Conservation (phyloP, 2,113 vertebrate genomes). For the Brienomyrus longianalis region DNA sequence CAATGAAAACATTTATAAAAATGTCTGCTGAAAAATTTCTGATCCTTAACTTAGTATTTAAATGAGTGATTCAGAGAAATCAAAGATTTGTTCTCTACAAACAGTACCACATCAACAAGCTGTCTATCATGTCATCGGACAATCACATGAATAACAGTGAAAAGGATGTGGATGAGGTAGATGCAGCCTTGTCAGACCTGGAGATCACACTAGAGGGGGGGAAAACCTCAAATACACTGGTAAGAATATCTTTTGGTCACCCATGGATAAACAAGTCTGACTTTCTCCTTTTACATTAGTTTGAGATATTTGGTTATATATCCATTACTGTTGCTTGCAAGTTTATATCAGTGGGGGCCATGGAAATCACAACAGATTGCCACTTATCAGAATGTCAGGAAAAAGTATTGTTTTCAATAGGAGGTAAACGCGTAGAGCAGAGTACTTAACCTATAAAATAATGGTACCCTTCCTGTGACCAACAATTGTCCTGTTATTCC, state of each 20-base stretch:
- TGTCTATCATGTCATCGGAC: conserved; percentile 96
- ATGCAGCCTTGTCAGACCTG: conserved; percentile 90
- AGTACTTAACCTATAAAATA: neutral
- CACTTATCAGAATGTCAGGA: neutral
- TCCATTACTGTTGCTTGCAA: neutral
- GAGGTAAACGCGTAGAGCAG: neutral
- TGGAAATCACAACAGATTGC: neutral
- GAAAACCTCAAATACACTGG: conserved; percentile 90
- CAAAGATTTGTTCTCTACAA: conserved; percentile 26
- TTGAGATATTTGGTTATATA: neutral
- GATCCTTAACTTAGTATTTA: neutral
- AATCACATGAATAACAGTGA: conserved; percentile 98
- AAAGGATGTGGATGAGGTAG: conserved; percentile 97
- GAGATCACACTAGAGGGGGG: conserved; percentile 96
- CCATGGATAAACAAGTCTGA: neutral
- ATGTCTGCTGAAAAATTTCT: neutral
- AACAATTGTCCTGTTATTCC: neutral
- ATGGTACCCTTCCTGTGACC: neutral
- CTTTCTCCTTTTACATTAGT: neutral
- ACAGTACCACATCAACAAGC: conserved; percentile 98
- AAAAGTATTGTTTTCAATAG: neutral
- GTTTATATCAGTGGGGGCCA: neutral
- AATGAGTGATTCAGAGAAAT: neutral
- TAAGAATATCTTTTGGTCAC: conserved; percentile 38
- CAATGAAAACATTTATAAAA: neutral